Evolutionary conservation across 2,888 invertebrate species (phyloP), one percentile per base, ranked within the genome.

Genomic region (Acleris laterana): DNA sequence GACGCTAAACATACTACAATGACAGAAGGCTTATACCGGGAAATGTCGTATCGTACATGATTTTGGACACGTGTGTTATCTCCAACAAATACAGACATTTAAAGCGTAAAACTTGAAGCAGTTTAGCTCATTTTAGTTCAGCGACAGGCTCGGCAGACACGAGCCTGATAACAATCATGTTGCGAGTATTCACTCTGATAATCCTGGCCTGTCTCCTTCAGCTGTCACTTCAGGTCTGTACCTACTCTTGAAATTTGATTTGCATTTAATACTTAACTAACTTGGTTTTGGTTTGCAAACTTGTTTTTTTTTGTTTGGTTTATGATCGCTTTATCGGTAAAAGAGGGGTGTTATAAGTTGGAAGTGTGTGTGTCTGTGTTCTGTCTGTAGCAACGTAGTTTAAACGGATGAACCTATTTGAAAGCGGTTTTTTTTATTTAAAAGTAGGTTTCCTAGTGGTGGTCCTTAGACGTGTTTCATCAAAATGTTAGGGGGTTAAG

Each of bases 211-310:
- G 55, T 65, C 13, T 65, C 20, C 49, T 65, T 4, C 65, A 60
- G 22, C 32, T 56, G 9, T 65, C 65, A 16, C 25, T 51, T 7
- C 65, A 65, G 65, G 65, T 65, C 50, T 19, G 65, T 65, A 22
- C n/a, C n/a, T n/a, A n/a, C 50, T 60, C 9, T 42, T 49, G 5
- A 22, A n/a, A 17, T 28, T 7, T 17, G 32, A 1, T 9, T 9
- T 9, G 32, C 32, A 9, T 32, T 32, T 9, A 28, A 28, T 4
- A 17, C 6, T 38, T 19, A 2, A 7, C n/a, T 22, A 51, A 28
- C 42, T n/a, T 6, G 1, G 32, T 32, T 32, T 7, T 9, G 25
- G 25, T 25, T 5, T 25, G 25, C 1, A 7, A 25, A 25, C 7
- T 25, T 25, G 25, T n/a, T n/a, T n/a, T n/a, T 9, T 32, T 32